These are phyloP conservation scores for Perdita meconis DNA, from an alignment of 2,888 invertebrate species.

Conservation along the genomic window DNA sequence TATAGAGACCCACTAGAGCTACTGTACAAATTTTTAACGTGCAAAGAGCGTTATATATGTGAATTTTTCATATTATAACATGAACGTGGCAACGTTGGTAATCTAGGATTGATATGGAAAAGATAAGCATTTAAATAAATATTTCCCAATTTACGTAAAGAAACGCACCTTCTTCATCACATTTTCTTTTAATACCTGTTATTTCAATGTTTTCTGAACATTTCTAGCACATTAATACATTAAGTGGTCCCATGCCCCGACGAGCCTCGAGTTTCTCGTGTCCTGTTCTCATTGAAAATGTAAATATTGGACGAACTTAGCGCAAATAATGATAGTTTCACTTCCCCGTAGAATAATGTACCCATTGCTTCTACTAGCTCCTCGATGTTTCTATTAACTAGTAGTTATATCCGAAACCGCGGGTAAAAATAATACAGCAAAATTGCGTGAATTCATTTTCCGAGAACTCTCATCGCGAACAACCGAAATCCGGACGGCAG, in stretches of 20 bases:
- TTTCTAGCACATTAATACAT: background rate
- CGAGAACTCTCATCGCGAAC: background rate
- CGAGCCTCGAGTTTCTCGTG: background rate
- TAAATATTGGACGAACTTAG: conserved; percentile 1
- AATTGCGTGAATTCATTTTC: conserved; percentile 15
- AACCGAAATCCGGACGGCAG: background rate
- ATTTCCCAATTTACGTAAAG: too few species aligned
- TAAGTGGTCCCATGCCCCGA: conserved; percentile 3
- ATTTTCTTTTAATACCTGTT: background rate
- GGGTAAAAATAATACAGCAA: conserved; percentile 34
- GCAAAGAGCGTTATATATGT: too few species aligned
- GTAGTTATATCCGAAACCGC: conserved; percentile 19
- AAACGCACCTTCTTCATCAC: too few species aligned
- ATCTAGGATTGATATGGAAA: too few species aligned
- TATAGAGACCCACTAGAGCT: too few species aligned
- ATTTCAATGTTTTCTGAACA: background rate
- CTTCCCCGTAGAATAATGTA: conserved; percentile 1
- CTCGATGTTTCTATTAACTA: conserved; percentile 12
- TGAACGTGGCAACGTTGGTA: too few species aligned
- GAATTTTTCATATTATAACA: too few species aligned
- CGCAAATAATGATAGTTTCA: conserved; percentile 9
- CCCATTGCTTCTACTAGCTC: background rate
- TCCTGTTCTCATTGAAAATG: background rate
- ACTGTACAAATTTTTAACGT: too few species aligned
- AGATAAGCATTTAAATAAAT: too few species aligned